A percentile compares a stretch with the other conserved stretches of the same genome.
phyloP scores from a whole-genome alignment of 2,797 vertebrate species.

The Rhinella marina region DNA sequence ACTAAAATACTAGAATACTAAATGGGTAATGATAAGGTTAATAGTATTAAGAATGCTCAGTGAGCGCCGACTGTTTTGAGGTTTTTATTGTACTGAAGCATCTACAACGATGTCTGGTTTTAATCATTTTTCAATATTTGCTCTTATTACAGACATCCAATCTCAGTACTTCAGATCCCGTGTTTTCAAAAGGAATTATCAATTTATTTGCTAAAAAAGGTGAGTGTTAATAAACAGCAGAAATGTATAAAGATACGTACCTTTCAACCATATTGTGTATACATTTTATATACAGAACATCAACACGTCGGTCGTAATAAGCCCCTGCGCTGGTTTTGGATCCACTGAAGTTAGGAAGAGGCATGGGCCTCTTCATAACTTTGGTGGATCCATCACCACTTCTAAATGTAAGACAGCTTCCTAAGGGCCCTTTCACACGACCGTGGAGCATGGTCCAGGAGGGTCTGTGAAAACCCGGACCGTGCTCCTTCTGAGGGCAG shows the following conservation, averaged over 20 bases:
- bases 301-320: too few species aligned
- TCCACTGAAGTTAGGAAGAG: too few species aligned
- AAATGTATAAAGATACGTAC: not conserved
- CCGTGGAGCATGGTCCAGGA: too few species aligned
- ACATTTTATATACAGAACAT: not conserved
- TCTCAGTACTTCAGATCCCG: conserved; percentile 70
- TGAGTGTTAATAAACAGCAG: conserved; percentile 66
- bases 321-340: too few species aligned
- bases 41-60: not conserved
- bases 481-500: too few species aligned
- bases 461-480: too few species aligned
- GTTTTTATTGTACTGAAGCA: not conserved
- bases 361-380: too few species aligned
- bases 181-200: conserved; percentile 76
- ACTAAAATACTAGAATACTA: too few species aligned
- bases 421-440: too few species aligned
- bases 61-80: not conserved
- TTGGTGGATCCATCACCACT: too few species aligned
- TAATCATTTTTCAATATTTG: not conserved
- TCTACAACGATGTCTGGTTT: not conserved
- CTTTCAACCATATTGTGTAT: not conserved
- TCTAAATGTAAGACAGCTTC: too few species aligned
- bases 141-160: conserved; percentile 77
- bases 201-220: conserved; percentile 81
- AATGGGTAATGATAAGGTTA: not conserved